Conservation (phyloP, 2,888 invertebrate species). For the Drosophila borborema region DNA sequence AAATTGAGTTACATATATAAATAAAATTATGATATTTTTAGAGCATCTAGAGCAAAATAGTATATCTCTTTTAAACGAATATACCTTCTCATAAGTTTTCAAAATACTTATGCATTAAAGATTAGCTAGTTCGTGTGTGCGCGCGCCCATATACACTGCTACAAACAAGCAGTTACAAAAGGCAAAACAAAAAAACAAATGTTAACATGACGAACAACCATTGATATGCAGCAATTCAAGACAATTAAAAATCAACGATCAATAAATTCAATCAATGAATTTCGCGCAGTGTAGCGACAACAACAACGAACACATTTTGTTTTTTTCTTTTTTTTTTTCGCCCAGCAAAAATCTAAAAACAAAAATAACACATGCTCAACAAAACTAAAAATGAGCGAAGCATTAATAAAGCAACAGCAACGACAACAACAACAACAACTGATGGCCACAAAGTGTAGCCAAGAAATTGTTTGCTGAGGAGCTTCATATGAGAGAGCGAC, state of each 20-base stretch:
- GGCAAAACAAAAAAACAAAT: background rate
- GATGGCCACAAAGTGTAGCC: constrained; percentile 60
- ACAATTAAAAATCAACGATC: constrained; percentile 8
- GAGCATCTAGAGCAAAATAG: background rate
- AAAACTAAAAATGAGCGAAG: constrained; percentile 55
- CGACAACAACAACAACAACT: constrained; percentile 23
- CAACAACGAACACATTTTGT: background rate
- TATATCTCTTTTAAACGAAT: background rate
- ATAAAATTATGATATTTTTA: background rate
- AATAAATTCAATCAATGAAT: constrained; percentile 2
- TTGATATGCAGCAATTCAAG: constrained; percentile 9
- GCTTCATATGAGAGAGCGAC: constrained; percentile 2
- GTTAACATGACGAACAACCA: background rate
- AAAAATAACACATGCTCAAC: constrained; percentile 47
- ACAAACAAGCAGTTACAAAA: background rate
- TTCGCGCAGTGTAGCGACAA: constrained; percentile 53
- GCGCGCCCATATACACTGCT: constrained; percentile 33
- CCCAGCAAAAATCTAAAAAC: constrained; percentile 61
- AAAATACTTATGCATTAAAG: background rate
- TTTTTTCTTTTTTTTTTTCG: constrained; percentile 13
- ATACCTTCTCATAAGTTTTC: background rate
- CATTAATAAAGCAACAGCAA: constrained; percentile 53
- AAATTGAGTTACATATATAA: background rate
- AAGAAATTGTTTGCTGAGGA: constrained; percentile 45
- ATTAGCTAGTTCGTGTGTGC: constrained; percentile 14